A percentile compares a stretch with the other conserved stretches of the same genome.
Conservation (phyloP, 2,888 invertebrate genomes). For the Lochmaea crataegi region DNA sequence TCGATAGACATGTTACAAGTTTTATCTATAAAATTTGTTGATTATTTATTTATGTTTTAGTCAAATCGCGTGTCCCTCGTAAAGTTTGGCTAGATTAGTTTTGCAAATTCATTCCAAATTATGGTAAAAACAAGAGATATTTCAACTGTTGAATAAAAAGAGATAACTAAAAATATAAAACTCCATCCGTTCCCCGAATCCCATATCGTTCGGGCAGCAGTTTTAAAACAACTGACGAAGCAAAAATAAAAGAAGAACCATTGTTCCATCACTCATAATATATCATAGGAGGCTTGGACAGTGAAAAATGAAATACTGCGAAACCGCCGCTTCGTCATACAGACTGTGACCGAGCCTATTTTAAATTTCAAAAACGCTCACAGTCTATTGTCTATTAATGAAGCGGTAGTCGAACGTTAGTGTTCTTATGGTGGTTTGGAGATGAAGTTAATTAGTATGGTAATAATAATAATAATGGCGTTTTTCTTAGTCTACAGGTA, state of each 20-base stretch:
- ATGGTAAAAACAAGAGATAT: background rate
- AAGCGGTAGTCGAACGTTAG: conserved; percentile 53
- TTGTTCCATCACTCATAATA: conserved; percentile 49
- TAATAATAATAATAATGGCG: conserved; percentile 63
- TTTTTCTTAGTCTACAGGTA: conserved; percentile 55
- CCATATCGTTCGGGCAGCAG: conserved; percentile 12
- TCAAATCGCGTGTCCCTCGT: too few relatives aligned
- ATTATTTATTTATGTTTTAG: too few relatives aligned
- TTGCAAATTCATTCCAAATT: background rate
- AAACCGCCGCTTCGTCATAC: conserved; percentile 41
- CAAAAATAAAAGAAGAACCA: conserved; percentile 36
- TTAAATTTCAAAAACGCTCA: conserved; percentile 25
- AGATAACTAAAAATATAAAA: conserved; percentile 2
- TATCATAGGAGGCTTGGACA: conserved; percentile 57
- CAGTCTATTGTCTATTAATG: conserved; percentile 40
- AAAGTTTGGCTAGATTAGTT: background rate
- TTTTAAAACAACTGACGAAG: conserved; percentile 39
- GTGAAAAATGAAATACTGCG: conserved; percentile 58
- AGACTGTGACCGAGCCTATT: conserved; percentile 44
- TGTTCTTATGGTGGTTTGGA: conserved; percentile 31
- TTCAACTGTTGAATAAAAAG: conserved; percentile 1
- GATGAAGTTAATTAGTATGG: conserved; percentile 60
- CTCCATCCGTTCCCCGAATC: conserved; percentile 9
- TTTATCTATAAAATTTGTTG: too few relatives aligned
- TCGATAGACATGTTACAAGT: too few relatives aligned